Conservation (phyloP, 2,888 invertebrate species). For the Amiota mariae region DNA sequence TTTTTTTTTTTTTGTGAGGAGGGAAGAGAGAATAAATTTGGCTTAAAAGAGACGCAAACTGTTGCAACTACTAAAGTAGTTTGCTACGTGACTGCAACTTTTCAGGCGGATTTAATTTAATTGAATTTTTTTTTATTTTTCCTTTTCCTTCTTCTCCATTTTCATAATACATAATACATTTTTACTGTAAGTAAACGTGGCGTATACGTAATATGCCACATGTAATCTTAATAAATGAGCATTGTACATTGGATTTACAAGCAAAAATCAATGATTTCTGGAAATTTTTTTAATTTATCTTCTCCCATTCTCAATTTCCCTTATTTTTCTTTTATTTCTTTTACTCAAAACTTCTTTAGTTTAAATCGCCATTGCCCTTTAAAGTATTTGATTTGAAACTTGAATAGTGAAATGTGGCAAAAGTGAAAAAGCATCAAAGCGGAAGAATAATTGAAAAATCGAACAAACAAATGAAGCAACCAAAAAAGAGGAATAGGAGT, state of each 20-base stretch:
- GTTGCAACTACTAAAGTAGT: slow-evolving; percentile 19
- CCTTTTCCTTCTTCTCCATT: neutral
- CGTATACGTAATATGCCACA: slow-evolving; percentile 14
- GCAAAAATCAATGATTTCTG: too few species aligned
- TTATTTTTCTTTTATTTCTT: too few species aligned
- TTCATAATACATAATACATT: too few species aligned
- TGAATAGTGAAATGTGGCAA: slow-evolving; percentile 33
- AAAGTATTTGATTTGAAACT: slow-evolving; percentile 36
- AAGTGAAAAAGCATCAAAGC: slow-evolving; percentile 26
- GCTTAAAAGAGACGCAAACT: neutral
- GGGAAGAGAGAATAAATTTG: slow-evolving; percentile 50
- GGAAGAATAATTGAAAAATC: slow-evolving; percentile 22
- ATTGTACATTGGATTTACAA: too few species aligned
- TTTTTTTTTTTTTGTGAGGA: too few species aligned
- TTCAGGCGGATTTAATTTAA: slow-evolving; percentile 59
- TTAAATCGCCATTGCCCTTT: slow-evolving; percentile 31
- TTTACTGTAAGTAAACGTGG: slow-evolving; percentile 41
- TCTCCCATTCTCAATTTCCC: too few species aligned
- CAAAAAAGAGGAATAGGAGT: neutral
- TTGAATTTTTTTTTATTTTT: slow-evolving; percentile 60
- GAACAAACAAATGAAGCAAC: slow-evolving; percentile 28
- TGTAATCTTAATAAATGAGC: neutral
- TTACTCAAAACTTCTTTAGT: too few species aligned
- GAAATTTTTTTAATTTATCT: too few species aligned
- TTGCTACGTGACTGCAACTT: slow-evolving; percentile 53